phyloP scores from a whole-genome alignment of 2,797 vertebrate species.

The Ispidina picta region DNA sequence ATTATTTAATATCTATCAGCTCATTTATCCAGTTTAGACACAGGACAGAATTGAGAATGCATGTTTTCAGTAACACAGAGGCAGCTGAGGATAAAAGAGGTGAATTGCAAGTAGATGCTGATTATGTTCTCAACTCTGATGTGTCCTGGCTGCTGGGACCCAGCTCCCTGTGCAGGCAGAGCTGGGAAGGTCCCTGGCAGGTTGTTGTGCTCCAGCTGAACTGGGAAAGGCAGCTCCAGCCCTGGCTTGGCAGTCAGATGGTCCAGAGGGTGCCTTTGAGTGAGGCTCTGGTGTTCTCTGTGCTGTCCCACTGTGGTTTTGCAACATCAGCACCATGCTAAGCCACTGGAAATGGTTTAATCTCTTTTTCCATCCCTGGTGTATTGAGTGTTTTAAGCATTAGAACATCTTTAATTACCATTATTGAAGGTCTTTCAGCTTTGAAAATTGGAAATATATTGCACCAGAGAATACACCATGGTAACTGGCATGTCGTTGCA shows the following conservation, averaged over 20 bases:
- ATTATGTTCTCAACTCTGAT: not conserved
- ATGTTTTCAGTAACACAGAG: not conserved
- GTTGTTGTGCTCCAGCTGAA: not conserved
- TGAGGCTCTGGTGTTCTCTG: not conserved
- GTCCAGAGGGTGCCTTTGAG: not conserved
- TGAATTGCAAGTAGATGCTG: not conserved
- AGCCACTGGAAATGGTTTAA: not conserved
- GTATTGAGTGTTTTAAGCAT: not conserved
- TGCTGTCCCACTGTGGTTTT: not conserved
- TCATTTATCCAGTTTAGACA: slow-evolving; percentile 13
- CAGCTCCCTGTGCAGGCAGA: not conserved
- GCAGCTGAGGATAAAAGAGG: not conserved
- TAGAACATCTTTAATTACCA: slow-evolving; percentile 12
- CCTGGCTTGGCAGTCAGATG: not conserved
- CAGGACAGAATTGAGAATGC: not conserved
- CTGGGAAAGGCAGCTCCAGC: not conserved
- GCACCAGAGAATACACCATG: not conserved
- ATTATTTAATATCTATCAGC: slow-evolving; percentile 29
- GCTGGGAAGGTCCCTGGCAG: not conserved
- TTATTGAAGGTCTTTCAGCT: slow-evolving; percentile 35
- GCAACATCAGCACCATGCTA: not conserved
- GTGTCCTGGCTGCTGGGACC: not conserved
- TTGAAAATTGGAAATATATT: not conserved
- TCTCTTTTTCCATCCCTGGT: not conserved
- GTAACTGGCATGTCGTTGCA: slow-evolving; percentile 9